phyloP scores from a whole-genome alignment of 2,797 vertebrate genomes.

The Acanthopagrus latus region DNA sequence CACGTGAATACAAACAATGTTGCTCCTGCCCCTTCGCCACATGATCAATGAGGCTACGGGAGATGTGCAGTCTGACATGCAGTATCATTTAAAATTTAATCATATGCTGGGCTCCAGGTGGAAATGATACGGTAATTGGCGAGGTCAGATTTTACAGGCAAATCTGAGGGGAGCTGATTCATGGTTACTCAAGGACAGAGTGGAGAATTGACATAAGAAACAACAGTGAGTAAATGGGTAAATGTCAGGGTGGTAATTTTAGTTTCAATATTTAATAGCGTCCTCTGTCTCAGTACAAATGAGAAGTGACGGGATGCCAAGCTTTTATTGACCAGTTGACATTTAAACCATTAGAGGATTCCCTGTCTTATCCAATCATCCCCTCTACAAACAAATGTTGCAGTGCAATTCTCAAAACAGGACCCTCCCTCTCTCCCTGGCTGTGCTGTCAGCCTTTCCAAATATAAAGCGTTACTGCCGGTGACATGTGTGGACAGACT shows the following conservation, averaged over 20 bases:
- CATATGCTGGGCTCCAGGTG: constrained; percentile 1
- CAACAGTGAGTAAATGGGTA: constrained; percentile 71
- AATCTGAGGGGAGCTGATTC: constrained; percentile 47
- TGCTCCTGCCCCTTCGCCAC: constrained; percentile 34
- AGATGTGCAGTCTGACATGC: constrained; percentile 20
- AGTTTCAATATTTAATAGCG: constrained; percentile 77
- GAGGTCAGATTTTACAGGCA: constrained; percentile 38
- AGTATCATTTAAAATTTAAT: constrained; percentile 51
- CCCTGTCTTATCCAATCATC: constrained; percentile 71
- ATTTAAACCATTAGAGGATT: constrained; percentile 81
- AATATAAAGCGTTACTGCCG: constrained; percentile 55
- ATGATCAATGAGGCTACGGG: constrained; percentile 12
- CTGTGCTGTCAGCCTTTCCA: constrained; percentile 58
- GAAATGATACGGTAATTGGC: constrained; percentile 27
- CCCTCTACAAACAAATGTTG: constrained; percentile 71
- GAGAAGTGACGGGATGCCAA: constrained; percentile 76
- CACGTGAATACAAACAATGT: constrained; percentile 40
- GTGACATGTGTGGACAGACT: constrained; percentile 48
- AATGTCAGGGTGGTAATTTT: constrained; percentile 81
- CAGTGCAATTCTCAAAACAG: constrained; percentile 58
- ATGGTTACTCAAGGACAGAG: constrained; percentile 26
- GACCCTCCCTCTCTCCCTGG: neutral
- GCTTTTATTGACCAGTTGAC: constrained; percentile 84
- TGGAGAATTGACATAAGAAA: constrained; percentile 56
- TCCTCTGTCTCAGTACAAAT: constrained; percentile 79